Evolutionary conservation across 2,888 invertebrate species (phyloP), one percentile per base, ranked within the genome.

Genomic region (Eristalinus aeneus): DNA sequence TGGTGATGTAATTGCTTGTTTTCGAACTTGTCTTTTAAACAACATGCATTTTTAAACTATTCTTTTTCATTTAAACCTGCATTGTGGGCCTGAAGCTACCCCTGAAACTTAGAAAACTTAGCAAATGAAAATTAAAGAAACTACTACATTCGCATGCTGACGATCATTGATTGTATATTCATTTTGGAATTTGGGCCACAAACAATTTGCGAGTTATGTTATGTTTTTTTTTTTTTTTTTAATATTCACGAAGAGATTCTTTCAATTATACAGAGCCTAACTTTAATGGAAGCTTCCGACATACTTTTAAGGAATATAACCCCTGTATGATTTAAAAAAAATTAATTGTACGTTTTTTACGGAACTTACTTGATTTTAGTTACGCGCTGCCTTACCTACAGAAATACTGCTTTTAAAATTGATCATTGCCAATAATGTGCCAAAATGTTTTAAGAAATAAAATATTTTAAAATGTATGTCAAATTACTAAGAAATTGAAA

Each of bases 171-270:
- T 65, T 69, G 64, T 64, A 56, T 65, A 64, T 73, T 79, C 83
- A 84, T 79, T 60, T 74, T 75, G 75, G 74, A 71, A 39, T 36
- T 69, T 84, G 84, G 78, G 74, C 32, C 36, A 77, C 61, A 34
- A 82, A 58, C n/a, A n/a, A n/a, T n/a, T n/a, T n/a, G n/a, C n/a
- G n/a, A n/a, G 74, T 74, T 69, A 74, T 84, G 74, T 84, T 84
- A 71, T 77, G 79, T 84, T 84, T 79, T 69, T 60, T 71, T 64
- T 32, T 72, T 61, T 32, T 32, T n/a, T n/a, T n/a, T n/a, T n/a
- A n/a, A 58, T 53, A n/a, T 60, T 56, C 39, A 60, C 32, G 8
- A 63, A 39, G 58, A 46, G 8, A 46, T n/a, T 16, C 22, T 54
- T 75, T 71, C 54, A 27, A 31, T 74, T 53, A 60, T 54, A 79